Evolutionary conservation across 2,888 invertebrate genomes (phyloP).

Genomic region (Pterobdella sp.): DNA sequence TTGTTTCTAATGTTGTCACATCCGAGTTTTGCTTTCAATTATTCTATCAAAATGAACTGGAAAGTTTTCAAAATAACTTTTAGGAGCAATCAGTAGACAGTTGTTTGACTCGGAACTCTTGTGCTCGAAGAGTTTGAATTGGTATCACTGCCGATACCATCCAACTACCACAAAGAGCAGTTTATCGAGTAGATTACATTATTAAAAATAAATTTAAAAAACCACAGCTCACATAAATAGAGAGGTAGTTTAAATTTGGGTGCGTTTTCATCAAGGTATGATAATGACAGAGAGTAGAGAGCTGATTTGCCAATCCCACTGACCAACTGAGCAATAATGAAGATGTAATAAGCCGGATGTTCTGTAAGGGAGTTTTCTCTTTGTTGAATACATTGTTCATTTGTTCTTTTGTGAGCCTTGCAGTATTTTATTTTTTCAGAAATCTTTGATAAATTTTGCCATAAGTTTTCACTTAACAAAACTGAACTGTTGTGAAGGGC

Average conservation of each 20-base stretch:
- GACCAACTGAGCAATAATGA: slow-evolving; percentile 32
- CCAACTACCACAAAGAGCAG: too few relatives aligned
- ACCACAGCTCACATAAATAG: too few relatives aligned
- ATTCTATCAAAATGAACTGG: too few relatives aligned
- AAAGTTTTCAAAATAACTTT: too few relatives aligned
- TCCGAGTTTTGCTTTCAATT: too few relatives aligned
- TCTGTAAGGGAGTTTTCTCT: neutral
- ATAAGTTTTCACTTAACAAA: neutral
- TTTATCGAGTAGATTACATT: too few relatives aligned
- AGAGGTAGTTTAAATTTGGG: slow-evolving; percentile 39
- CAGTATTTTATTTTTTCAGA: neutral
- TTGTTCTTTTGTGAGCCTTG: neutral
- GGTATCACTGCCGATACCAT: too few relatives aligned
- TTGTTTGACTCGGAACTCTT: too few relatives aligned
- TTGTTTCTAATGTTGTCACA: too few relatives aligned
- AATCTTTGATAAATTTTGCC: neutral
- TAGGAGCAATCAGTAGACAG: too few relatives aligned
- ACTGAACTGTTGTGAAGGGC: neutral
- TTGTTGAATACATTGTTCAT: neutral
- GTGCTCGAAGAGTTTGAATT: too few relatives aligned
- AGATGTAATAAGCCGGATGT: slow-evolving; percentile 32
- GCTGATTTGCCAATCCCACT: slow-evolving; percentile 34
- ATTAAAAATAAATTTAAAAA: too few relatives aligned
- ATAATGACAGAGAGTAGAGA: slow-evolving; percentile 42
- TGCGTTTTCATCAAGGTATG: slow-evolving; percentile 44